phyloP scores from a whole-genome alignment of 37 sponge, comb jelly and placozoan species.

The Aplysina aerophoba region DNA sequence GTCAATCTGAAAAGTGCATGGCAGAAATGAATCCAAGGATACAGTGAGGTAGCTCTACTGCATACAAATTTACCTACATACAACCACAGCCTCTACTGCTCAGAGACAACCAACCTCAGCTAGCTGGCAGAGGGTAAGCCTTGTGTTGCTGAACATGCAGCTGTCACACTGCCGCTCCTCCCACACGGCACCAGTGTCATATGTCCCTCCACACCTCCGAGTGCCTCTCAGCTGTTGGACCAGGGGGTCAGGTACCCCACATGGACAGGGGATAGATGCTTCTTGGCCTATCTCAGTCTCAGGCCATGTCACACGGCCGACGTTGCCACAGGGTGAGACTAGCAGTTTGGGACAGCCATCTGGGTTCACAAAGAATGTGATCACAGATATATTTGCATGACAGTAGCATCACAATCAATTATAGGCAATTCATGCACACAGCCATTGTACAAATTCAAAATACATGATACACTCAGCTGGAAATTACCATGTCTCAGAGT shows the following conservation, averaged over 20 bases:
- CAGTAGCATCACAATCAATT: no score
- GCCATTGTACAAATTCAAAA: no score
- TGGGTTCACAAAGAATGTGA: neutral
- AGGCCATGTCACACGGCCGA: constrained; percentile 23
- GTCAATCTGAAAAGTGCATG: constrained; percentile 12
- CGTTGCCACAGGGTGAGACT: neutral
- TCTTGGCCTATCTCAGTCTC: constrained; percentile 45
- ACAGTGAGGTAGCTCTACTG: neutral
- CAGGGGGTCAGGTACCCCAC: constrained; percentile 2
- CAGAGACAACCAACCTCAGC: constrained; percentile 22
- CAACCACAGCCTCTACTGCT: no score
- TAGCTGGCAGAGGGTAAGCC: constrained; percentile 35
- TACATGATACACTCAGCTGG: no score
- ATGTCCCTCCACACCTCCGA: constrained; percentile 55
- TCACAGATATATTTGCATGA: no score
- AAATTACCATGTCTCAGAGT: no score
- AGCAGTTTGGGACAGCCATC: constrained; percentile 10
- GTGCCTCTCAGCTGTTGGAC: constrained; percentile 16
- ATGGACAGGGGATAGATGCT: constrained; percentile 41
- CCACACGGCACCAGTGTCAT: constrained; percentile 50
- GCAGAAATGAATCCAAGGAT: neutral
- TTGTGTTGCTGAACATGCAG: constrained; percentile 43
- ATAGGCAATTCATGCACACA: no score
- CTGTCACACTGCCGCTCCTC: neutral
- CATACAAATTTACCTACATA: neutral